Conservation (phyloP, 2,797 vertebrate species). For the Lemur catta region DNA sequence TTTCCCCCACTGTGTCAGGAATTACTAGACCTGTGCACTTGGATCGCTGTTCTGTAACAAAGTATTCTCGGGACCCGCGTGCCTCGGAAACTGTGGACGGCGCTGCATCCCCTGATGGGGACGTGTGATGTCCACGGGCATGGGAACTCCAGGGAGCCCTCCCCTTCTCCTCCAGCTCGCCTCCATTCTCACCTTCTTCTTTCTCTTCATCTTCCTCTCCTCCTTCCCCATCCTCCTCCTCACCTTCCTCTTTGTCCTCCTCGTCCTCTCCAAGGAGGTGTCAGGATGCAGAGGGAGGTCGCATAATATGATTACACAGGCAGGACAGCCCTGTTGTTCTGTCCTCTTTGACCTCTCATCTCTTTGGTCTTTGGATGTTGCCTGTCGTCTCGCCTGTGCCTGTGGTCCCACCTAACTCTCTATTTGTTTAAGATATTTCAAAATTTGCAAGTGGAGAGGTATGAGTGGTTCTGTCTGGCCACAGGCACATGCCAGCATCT, state of each 20-base stretch:
- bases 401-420: not conserved
- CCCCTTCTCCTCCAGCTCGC: not conserved
- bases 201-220: not conserved
- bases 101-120: not conserved
- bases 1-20: not conserved
- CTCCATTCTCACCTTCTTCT: not conserved
- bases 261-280: not conserved
- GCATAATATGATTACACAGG: not conserved
- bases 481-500: not conserved
- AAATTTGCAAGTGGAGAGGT: not conserved
- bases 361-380: not conserved
- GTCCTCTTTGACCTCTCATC: not conserved
- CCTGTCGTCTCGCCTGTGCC: not conserved
- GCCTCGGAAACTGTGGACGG: not conserved
- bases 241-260: not conserved
- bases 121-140: not conserved
- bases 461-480: not conserved
- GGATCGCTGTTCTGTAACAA: not conserved
- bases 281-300: not conserved
- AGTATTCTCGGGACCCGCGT: not conserved
- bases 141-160: not conserved
- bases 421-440: not conserved
- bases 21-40: not conserved
- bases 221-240: not conserved
- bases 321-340: not conserved